Base-by-base conservation (phyloP, 2,888 invertebrate species). In the Nemoura dubitans region DNA sequence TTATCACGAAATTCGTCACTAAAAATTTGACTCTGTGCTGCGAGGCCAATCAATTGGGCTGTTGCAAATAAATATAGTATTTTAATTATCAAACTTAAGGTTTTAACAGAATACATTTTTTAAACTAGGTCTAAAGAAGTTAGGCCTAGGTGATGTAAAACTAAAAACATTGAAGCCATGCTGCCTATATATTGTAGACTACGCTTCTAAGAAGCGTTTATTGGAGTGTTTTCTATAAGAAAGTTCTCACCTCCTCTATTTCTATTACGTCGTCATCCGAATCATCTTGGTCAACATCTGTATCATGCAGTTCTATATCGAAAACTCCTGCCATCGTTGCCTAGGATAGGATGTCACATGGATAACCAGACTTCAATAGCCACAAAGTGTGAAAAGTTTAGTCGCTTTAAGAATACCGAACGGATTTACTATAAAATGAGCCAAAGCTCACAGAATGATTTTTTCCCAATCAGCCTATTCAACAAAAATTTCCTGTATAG, bases 251-350 rank as follows among this genome's bases (percentile, higher is more conserved):
- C 95, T 96, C 96, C 93, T 97, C 96, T 89, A 95, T 93, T 91
- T 97, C 97, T 91, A 97, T 96, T 91, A 95, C 95, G 93, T 98
- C 98, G 91, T 98, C 97, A 90, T 97, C 96, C 86, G 93, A 93
- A 90, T 96, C 96, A 91, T 96, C 95, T 91, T 96, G 95, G 90
- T 94, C 95, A 89, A 94, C 93, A 91, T 95, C 95, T 87, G 92
- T 93, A 91, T 95, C 95, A 91, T 95, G 95, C 91, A 98, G 94
- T 92, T 98, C 98, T 92, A 98, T 95, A 94, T 98, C 97, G 92
- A 98, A 98, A 92, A 98, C 96, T 92, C 96, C 97, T 92, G 96
- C 96, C 95, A 96, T 96, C 85, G 88, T 86, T 86, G 59, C 83
- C 21, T 59, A 21, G 59, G 21, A 81, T 83, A 78, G 29, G 82